Conservation (phyloP, 2,113 vertebrate genomes). For the Ochotona curzoniae region DNA sequence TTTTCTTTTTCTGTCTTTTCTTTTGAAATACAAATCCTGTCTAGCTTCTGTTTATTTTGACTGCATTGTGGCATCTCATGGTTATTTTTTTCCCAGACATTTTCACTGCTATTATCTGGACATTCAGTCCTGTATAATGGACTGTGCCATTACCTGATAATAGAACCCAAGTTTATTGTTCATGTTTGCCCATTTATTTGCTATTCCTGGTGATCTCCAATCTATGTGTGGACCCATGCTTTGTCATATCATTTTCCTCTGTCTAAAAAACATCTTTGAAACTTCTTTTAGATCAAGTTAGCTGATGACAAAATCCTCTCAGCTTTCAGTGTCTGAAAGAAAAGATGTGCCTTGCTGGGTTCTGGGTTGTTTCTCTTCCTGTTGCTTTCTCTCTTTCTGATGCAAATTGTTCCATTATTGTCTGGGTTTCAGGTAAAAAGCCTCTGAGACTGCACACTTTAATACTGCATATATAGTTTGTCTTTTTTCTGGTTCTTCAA, state of each 20-base stretch:
- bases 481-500: not conserved
- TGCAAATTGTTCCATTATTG: not conserved
- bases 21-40: not conserved
- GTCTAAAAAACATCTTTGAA: not conserved
- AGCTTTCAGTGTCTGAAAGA: conserved; percentile 34
- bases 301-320: conserved; percentile 6
- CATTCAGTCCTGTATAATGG: not conserved
- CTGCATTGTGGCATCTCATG: not conserved
- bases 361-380: not conserved
- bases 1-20: not conserved
- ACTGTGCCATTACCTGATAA: conserved; percentile 15
- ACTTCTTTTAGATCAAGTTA: conserved; percentile 13
- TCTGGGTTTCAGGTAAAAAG: not conserved
- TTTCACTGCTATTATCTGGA: not conserved
- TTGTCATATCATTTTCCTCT: conserved; percentile 59
- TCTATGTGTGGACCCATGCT: not conserved
- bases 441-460: not conserved
- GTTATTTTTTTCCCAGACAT: not conserved
- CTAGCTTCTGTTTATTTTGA: not conserved
- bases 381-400: not conserved
- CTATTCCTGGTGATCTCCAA: not conserved
- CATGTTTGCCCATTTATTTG: not conserved
- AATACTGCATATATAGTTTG: not conserved
- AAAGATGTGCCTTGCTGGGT: not conserved
- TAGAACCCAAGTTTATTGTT: not conserved